Evolutionary conservation across 2,888 invertebrate genomes (phyloP).

Genomic region (Nesidiocoris tenuis): DNA sequence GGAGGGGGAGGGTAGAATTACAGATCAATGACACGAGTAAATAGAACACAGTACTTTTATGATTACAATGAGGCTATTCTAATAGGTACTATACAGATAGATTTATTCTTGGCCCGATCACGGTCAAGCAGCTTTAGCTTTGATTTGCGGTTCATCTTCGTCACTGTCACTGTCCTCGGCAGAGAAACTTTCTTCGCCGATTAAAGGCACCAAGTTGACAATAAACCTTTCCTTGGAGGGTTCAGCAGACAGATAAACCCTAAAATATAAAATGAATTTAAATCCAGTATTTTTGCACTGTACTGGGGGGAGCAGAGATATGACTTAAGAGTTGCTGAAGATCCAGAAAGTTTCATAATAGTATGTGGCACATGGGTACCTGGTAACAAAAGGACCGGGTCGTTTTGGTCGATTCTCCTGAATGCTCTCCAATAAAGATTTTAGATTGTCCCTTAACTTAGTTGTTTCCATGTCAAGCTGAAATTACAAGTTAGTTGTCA

Average conservation of each 20-base stretch:
- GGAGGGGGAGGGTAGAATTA: too few relatives aligned
- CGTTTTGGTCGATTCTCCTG: constrained; percentile 66
- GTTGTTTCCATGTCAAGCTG: constrained; percentile 72
- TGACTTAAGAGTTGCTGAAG: constrained; percentile 18
- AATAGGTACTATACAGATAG: too few relatives aligned
- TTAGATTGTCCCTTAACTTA: constrained; percentile 72
- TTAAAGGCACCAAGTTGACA: constrained; percentile 59
- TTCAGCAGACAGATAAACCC: constrained; percentile 64
- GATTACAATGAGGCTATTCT: too few relatives aligned
- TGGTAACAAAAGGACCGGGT: constrained; percentile 68
- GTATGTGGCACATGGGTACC: constrained; percentile 58
- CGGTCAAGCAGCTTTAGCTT: constrained; percentile 49
- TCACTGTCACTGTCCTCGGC: constrained; percentile 48
- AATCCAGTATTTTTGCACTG: background rate
- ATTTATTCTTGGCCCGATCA: too few relatives aligned
- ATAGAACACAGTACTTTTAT: too few relatives aligned
- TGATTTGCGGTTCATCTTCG: constrained; percentile 53
- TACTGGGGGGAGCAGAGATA: constrained; percentile 28
- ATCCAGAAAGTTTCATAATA: constrained; percentile 26
- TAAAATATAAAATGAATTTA: constrained; percentile 52
- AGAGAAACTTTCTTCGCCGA: constrained; percentile 42
- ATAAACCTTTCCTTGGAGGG: constrained; percentile 68
- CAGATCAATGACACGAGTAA: too few relatives aligned
- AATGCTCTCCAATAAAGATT: constrained; percentile 65
- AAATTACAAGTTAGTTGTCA: background rate